phyloP scores from a whole-genome alignment of 2,113 vertebrate species.

The Nothocercus nigrocapillus region DNA sequence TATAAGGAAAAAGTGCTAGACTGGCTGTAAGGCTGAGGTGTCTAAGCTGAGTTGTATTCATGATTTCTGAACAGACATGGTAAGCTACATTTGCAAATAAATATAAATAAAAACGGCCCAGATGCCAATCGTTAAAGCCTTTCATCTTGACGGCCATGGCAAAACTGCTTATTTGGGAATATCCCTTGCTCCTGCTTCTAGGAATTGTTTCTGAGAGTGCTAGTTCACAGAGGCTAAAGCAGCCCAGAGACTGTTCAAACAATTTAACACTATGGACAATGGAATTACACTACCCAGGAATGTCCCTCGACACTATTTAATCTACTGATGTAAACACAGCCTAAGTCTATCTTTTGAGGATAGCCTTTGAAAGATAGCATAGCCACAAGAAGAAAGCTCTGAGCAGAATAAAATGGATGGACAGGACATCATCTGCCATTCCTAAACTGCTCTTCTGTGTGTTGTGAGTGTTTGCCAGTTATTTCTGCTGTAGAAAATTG shows the following conservation, averaged over 20 bases:
- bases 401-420: not conserved
- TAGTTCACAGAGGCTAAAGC: not conserved
- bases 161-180: not conserved
- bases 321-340: not conserved
- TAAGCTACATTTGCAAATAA: not conserved
- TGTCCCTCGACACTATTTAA: not conserved
- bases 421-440: not conserved
- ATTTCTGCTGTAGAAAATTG: not conserved
- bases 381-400: not conserved
- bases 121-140: not conserved
- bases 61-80: not conserved
- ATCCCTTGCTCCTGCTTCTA: not conserved
- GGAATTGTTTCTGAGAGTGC: not conserved
- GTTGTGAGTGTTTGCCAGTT: fast-evolving
- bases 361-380: not conserved
- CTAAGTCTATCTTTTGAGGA: not conserved
- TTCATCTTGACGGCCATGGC: not conserved
- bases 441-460: not conserved
- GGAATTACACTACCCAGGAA: not conserved
- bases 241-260: not conserved
- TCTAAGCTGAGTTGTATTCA: not conserved
- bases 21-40: not conserved
- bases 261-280: not conserved
- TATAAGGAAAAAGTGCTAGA: not conserved
- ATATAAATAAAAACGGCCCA: not conserved